These are phyloP conservation scores for Chinchilla lanigera DNA, from an alignment of 2,113 vertebrate genomes.

Conservation along the genomic window DNA sequence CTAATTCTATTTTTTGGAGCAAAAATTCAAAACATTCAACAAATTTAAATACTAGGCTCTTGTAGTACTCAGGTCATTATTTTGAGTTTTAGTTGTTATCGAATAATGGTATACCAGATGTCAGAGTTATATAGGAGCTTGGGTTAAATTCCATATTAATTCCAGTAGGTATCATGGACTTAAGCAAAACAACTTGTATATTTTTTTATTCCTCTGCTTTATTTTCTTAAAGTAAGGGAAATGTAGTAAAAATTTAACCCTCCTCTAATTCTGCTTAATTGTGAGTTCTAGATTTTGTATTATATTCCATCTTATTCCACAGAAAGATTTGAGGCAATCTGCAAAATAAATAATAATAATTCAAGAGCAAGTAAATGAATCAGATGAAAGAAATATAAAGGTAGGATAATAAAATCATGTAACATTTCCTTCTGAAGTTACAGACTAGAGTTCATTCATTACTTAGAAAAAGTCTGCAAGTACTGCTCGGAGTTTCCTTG, in stretches of 20 bases:
- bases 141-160: neutral
- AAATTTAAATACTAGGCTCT: neutral
- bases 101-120: neutral
- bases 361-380: constrained; percentile 15
- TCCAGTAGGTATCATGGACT: constrained; percentile 17
- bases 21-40: constrained; percentile 30
- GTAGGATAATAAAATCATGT: neutral
- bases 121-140: constrained; percentile 29
- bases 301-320: neutral
- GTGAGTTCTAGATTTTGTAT: constrained; percentile 53
- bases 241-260: neutral
- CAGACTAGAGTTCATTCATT: neutral
- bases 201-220: constrained; percentile 18
- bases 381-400: neutral
- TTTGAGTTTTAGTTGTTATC: neutral
- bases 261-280: constrained; percentile 11
- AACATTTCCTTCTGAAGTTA: constrained; percentile 4
- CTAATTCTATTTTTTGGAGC: constrained; percentile 8
- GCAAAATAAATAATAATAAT: neutral
- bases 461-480: neutral
- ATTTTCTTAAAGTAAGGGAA: constrained; percentile 53
- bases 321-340: constrained; percentile 43
- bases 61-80: neutral
- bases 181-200: neutral
- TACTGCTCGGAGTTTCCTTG: neutral